A percentile compares a stretch with the other conserved stretches of the same genome.
Evolutionary conservation across 2,888 invertebrate species (phyloP).

Genomic region (Invenusta paracnida): DNA sequence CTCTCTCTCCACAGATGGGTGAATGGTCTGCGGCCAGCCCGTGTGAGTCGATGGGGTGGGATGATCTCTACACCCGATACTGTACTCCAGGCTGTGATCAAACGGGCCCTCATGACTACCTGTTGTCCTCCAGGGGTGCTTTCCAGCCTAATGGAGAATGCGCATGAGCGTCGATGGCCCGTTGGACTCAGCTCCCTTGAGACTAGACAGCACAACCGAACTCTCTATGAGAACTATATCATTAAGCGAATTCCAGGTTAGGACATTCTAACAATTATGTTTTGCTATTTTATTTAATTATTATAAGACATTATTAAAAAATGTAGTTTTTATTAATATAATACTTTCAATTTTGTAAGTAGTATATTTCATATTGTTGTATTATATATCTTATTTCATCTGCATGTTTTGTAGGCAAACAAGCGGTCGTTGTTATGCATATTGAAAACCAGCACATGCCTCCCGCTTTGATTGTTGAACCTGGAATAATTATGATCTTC

Average conservation of each 20-base stretch:
- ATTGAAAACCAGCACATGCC: conserved; percentile 91
- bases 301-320: no score
- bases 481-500: conserved; percentile 94
- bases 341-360: no score
- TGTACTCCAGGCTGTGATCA: conserved; percentile 84
- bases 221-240: conserved; percentile 86
- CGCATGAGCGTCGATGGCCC: conserved; percentile 91
- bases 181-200: conserved; percentile 81
- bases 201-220: conserved; percentile 84
- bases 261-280: no score
- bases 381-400: no score
- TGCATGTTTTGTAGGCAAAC: conserved; percentile 68
- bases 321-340: no score
- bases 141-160: conserved; percentile 91
- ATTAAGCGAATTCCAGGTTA: conserved; percentile 81
- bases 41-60: conserved; percentile 92
- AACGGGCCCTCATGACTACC: conserved; percentile 82
- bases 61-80: conserved; percentile 97
- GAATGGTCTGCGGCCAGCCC: conserved; percentile 55
- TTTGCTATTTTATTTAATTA: no score
- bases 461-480: conserved; percentile 89
- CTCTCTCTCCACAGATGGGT: no score
- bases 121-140: conserved; percentile 88
- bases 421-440: conserved; percentile 85
- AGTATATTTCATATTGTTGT: no score